Conservation (phyloP, 2,888 invertebrate species). For the Opisthograptis luteolata region DNA sequence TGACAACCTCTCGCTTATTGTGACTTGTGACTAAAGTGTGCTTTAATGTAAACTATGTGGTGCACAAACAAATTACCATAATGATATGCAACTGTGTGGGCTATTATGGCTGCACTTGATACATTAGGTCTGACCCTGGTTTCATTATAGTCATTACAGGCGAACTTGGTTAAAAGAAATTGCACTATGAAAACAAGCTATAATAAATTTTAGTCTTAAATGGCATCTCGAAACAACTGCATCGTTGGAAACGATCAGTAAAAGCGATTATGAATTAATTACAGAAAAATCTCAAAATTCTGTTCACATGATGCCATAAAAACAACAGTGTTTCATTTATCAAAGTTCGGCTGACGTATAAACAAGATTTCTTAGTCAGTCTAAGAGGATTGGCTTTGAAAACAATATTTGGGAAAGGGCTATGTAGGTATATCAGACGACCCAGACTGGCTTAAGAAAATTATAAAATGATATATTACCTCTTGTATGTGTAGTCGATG, state of each 20-base stretch:
- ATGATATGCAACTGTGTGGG: slow-evolving; percentile 11
- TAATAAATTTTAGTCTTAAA: not conserved
- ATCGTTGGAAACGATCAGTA: not conserved
- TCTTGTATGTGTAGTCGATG: slow-evolving; percentile 84
- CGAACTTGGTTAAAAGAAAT: not conserved
- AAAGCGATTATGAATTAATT: not conserved
- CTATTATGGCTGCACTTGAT: slow-evolving; percentile 10
- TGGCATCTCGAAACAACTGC: not conserved
- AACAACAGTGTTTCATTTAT: no score
- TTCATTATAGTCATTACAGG: not conserved
- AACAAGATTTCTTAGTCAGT: no score
- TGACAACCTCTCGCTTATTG: slow-evolving; percentile 33
- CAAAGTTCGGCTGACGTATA: not conserved
- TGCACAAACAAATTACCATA: slow-evolving; percentile 25
- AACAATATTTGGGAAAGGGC: no score
- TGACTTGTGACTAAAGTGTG: slow-evolving; percentile 26
- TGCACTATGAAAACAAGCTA: not conserved
- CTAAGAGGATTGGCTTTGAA: not conserved
- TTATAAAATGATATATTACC: slow-evolving; percentile 68
- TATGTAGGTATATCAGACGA: no score
- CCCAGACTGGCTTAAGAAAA: not conserved
- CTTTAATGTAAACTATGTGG: slow-evolving; percentile 25
- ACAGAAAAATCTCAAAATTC: not conserved
- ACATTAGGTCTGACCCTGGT: slow-evolving; percentile 7
- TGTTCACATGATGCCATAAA: no score